phyloP scores from a whole-genome alignment of 2,113 vertebrate species.

The Sceloporus undulatus region DNA sequence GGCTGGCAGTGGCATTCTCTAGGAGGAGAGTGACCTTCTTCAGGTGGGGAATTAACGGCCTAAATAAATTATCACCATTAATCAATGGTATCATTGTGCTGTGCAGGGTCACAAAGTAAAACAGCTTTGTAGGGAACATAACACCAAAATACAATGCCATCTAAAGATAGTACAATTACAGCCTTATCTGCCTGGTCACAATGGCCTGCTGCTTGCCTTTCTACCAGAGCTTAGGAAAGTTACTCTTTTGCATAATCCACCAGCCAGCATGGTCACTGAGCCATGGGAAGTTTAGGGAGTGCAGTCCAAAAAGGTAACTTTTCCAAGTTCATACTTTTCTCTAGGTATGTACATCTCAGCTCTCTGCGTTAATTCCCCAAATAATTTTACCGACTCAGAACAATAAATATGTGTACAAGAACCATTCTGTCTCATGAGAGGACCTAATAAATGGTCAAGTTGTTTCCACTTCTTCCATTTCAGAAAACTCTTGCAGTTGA shows the following conservation, averaged over 20 bases:
- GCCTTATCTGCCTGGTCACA: neutral
- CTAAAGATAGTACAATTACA: neutral
- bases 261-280: too few species aligned
- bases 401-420: neutral
- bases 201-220: neutral
- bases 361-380: neutral
- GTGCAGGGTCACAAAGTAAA: neutral
- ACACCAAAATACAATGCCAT: neutral
- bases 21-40: neutral
- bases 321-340: neutral
- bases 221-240: too few species aligned
- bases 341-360: neutral
- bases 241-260: too few species aligned
- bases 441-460: neutral
- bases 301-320: too few species aligned
- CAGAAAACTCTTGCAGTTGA: neutral
- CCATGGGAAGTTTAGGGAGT: too few species aligned
- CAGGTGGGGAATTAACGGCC: neutral
- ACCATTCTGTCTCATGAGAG: neutral
- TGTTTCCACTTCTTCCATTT: neutral
- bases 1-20: neutral
- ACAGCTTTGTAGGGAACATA: neutral
- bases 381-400: neutral
- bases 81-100: slow-evolving; percentile 13
- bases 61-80: neutral